A percentile compares a stretch with the other conserved stretches of the same genome.
Evolutionary conservation across 2,888 invertebrate species (phyloP).

Genomic region (Polyommatus iphigenia): DNA sequence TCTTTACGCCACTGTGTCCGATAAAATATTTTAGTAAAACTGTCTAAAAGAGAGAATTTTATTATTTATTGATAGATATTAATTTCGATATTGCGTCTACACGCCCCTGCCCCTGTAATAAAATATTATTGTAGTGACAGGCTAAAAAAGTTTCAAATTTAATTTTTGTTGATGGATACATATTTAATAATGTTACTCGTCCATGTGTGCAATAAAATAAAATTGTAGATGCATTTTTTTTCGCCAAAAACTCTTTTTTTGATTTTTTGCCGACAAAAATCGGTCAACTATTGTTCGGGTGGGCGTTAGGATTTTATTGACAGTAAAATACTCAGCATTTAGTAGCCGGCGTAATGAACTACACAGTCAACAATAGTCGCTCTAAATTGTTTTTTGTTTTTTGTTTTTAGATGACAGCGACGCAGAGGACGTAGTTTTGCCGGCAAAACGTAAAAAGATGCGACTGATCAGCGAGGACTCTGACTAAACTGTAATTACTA

Average conservation of each 20-base stretch:
- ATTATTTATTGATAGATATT: neutral
- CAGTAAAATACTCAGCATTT: neutral
- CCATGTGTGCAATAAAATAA: neutral
- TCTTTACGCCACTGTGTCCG: neutral
- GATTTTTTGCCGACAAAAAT: neutral
- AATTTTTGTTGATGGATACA: neutral
- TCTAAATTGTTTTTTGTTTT: neutral
- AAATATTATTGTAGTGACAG: neutral
- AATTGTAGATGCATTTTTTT: neutral
- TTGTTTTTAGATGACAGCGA: slow-evolving; percentile 60
- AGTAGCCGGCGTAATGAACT: neutral
- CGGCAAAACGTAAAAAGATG: slow-evolving; percentile 59
- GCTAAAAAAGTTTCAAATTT: neutral
- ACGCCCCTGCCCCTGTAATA: neutral
- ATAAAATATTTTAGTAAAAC: neutral
- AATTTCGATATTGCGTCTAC: neutral
- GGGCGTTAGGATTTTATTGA: neutral
- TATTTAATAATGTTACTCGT: neutral
- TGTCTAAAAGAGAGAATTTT: neutral
- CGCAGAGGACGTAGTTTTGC: slow-evolving; percentile 53
- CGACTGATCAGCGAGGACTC: slow-evolving; percentile 68
- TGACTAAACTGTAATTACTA: slow-evolving; percentile 49
- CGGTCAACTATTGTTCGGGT: neutral
- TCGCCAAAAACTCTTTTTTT: neutral
- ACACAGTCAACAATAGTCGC: neutral